Evolutionary conservation across 2,888 invertebrate species (phyloP).

Genomic region (Aphidoletes aphidimyza): DNA sequence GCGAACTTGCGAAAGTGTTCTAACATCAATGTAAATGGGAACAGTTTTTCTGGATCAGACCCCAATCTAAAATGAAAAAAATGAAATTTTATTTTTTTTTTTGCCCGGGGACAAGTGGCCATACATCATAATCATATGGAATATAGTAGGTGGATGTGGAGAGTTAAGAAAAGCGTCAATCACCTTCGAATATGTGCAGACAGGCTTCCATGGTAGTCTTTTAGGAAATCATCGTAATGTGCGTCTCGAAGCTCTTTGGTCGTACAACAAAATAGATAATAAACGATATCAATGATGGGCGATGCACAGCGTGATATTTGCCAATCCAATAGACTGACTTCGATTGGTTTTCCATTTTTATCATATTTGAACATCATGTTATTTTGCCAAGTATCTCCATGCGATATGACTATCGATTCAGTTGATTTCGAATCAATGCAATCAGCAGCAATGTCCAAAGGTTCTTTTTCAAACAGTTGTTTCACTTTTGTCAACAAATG

Average conservation of each 20-base stretch:
- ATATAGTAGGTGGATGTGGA: too few species aligned
- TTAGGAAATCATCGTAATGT: too few species aligned
- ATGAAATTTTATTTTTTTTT: too few species aligned
- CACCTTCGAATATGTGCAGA: too few species aligned
- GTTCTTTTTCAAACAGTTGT: not conserved
- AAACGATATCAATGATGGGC: slow-evolving; percentile 62
- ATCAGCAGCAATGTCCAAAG: not conserved
- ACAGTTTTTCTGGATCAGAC: not conserved
- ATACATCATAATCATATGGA: too few species aligned
- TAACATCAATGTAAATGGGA: not conserved
- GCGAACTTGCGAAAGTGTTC: not conserved
- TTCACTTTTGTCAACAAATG: slow-evolving; percentile 52
- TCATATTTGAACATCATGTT: slow-evolving; percentile 62
- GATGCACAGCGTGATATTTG: slow-evolving; percentile 63
- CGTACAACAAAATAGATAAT: too few species aligned
- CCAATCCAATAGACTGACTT: slow-evolving; percentile 63
- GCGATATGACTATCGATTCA: slow-evolving; percentile 63
- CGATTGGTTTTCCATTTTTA: slow-evolving; percentile 56
- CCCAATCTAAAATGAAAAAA: not conserved
- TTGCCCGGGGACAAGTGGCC: too few species aligned
- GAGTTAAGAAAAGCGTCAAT: too few species aligned
- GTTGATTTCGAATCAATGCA: slow-evolving; percentile 56
- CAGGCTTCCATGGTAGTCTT: too few species aligned
- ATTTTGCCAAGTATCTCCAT: slow-evolving; percentile 66
- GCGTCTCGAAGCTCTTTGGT: too few species aligned